Evolutionary conservation across 1,140 invertebrate species (phyloP).

Genomic region (Lasioglossum baleicum): DNA sequence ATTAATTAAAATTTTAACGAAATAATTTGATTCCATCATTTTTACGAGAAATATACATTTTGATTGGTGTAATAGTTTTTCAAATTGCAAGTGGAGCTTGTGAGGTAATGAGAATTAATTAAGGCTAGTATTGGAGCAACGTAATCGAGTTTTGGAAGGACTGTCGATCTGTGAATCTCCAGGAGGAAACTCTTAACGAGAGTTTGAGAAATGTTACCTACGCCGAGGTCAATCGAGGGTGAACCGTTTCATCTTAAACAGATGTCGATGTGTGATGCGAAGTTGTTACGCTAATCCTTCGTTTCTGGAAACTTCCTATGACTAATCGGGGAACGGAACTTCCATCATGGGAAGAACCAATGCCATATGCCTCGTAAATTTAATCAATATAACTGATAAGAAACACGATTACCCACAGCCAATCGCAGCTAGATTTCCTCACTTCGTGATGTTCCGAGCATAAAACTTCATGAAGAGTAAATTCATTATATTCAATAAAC

Average conservation of each 20-base stretch:
- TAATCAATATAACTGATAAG: not conserved
- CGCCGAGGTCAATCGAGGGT: slow-evolving; percentile 51
- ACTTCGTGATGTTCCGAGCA: too few species aligned
- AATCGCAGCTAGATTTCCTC: not conserved
- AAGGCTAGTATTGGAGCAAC: not conserved
- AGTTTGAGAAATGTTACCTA: slow-evolving; percentile 60
- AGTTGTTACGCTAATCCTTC: slow-evolving; percentile 52
- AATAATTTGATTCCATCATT: too few species aligned
- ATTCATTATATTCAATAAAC: too few species aligned
- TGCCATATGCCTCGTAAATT: not conserved
- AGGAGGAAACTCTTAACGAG: slow-evolving; percentile 53
- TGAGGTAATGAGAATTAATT: not conserved
- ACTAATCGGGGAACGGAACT: slow-evolving; percentile 33
- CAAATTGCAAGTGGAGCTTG: too few species aligned
- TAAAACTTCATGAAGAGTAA: too few species aligned
- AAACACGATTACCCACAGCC: not conserved
- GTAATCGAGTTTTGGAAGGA: slow-evolving; percentile 9
- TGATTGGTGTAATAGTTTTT: too few species aligned
- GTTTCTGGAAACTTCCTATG: slow-evolving; percentile 38
- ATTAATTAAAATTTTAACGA: too few species aligned
- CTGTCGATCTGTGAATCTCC: slow-evolving; percentile 13
- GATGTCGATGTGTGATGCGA: slow-evolving; percentile 57
- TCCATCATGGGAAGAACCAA: not conserved
- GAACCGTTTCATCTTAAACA: slow-evolving; percentile 63
- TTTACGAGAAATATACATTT: too few species aligned